phyloP scores from a whole-genome alignment of 2,888 invertebrate genomes.

The Cryptophagus acutangulus region DNA sequence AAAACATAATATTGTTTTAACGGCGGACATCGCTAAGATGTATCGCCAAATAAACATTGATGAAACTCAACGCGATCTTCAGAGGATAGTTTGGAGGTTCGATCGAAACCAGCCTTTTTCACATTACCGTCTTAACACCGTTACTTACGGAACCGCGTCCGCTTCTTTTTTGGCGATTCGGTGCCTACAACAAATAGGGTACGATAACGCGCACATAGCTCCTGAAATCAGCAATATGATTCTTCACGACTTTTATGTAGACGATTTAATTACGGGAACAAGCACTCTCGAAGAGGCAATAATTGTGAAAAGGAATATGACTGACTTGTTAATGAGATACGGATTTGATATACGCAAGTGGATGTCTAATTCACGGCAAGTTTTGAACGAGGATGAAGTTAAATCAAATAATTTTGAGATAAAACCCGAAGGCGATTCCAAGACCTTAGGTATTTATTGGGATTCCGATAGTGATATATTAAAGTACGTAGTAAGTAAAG shows the following conservation, averaged over 20 bases:
- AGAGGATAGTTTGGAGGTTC: conserved; percentile 20
- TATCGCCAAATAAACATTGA: conserved; percentile 14
- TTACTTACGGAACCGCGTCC: conserved; percentile 25
- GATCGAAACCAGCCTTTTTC: conserved; percentile 4
- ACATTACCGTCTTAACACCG: conserved; percentile 17
- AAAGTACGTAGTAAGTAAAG: background rate
- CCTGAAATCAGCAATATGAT: background rate
- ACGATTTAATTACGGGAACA: conserved; percentile 1
- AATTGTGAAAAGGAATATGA: background rate
- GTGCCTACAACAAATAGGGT: conserved; percentile 18
- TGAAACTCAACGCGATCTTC: conserved; percentile 10
- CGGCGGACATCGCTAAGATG: conserved; percentile 17
- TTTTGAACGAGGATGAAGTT: no score
- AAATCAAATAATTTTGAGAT: no score
- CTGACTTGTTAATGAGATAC: background rate
- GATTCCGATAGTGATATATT: background rate
- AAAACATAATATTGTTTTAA: no score
- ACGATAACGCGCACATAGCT: background rate
- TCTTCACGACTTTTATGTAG: background rate
- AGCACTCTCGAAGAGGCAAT: background rate
- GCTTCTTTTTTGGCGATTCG: conserved; percentile 25
- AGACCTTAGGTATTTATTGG: background rate
- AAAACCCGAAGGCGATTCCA: no score
- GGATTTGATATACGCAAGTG: background rate
- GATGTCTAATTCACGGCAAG: no score